Evolutionary conservation across 2,888 invertebrate species (phyloP).

Genomic region (Notocelia uddmanniana): DNA sequence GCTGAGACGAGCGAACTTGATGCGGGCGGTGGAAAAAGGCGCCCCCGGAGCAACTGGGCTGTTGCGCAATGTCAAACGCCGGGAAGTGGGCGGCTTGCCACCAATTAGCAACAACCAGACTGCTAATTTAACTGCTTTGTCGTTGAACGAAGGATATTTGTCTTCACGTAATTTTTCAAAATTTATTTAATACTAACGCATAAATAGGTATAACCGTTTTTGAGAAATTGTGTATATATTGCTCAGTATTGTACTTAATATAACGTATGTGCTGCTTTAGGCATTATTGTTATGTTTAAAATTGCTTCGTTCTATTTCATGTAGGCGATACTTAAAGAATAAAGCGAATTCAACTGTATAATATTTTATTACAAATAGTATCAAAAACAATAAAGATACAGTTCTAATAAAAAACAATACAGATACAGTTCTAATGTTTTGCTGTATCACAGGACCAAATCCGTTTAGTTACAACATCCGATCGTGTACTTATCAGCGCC

Average conservation of each 20-base stretch:
- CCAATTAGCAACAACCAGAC: slow-evolving; percentile 11
- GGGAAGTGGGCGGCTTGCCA: not conserved
- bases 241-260: not conserved
- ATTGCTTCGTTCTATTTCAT: not conserved
- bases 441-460: not conserved
- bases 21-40: slow-evolving; percentile 16
- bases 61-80: slow-evolving; percentile 1
- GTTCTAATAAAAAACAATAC: not conserved
- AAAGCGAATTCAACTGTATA: not conserved
- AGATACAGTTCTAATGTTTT: not conserved
- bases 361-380: not conserved
- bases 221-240: not conserved
- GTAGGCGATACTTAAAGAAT: not conserved
- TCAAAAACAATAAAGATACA: no score
- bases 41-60: not conserved
- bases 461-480: not conserved
- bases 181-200: slow-evolving; percentile 1
- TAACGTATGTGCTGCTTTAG: not conserved
- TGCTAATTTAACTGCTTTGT: not conserved
- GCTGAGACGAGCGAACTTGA: slow-evolving; percentile 15
- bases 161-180: slow-evolving; percentile 8
- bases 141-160: not conserved
- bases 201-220: not conserved
- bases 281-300: not conserved
- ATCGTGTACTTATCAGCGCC: slow-evolving; percentile 1